Evolutionary conservation across 1,140 invertebrate species (phyloP), one percentile per base, ranked within the genome.

Genomic region (Aphelenchoides besseyi): DNA sequence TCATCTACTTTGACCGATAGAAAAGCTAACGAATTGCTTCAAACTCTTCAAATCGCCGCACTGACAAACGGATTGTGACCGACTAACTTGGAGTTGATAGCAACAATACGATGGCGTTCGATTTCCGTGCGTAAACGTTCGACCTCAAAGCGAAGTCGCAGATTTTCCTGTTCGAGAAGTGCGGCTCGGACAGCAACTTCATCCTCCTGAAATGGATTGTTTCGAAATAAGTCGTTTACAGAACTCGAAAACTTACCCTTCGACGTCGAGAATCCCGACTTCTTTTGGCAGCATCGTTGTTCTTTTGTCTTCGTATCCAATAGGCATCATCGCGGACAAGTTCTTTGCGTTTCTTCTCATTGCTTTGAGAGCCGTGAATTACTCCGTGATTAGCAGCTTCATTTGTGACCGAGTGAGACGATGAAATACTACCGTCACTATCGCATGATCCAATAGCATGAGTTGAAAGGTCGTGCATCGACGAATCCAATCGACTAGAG

Each of bases 211-310:
- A 75, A 72, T 29, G 23, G 28, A 26, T 71, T 48, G 37, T 29
- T 2, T 18, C 16, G 26, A 67, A 3, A n/a, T 63, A 23, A 2
- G 57, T 9, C 5, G 18, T 33, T 12, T 3, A 61, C n/a, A n/a
- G 32, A 63, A 37, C 61, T 29, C 69, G 23, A 32, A 69, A 69
- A 69, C 52, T n/a, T 35, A 80, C 76, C 69, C 96, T 93, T 12
- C 90, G 89, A 76, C 93, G 88, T 67, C 95, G 87, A 0, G 92
- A 90, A 79, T 97, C 94, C 41, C 95, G 87, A 0, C 93, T 95
- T 68, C 93, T 88, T 85, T 97, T 98, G 0, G 95, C 95, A 0
- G 95, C 94, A 75, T 91, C 92, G 84, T 97, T 97, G 83, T 98
- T 97, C 83, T 94, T 94, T 68, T 90, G 89, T 8, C 94, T 86